Evolutionary conservation across 2,113 vertebrate species (phyloP), one percentile per base, ranked within the genome.

Genomic region (Neolamprologus ventralis): DNA sequence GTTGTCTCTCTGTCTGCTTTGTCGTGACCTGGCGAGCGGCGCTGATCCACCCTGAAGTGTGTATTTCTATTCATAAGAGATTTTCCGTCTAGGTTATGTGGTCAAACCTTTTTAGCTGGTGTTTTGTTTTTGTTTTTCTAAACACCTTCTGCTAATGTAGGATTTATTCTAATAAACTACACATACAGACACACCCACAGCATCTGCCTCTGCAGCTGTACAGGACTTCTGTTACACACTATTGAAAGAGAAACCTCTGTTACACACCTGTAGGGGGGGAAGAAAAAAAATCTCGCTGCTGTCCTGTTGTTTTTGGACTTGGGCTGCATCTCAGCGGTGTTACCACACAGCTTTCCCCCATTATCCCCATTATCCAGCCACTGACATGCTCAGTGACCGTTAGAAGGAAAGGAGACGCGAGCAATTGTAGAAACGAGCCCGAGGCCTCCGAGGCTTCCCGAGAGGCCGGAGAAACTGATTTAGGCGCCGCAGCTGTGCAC

Each of bases 401-500:
- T 85, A 49, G 23, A 37, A 81, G 37, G 80, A 85, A 49, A 65
- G 60, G 68, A 90, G 40, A 49, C 9, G 16, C 0, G 23, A 75
- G 82, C 80, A 26, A 5, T 55, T 58, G 68, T 31, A 35, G 60
- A 85, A 81, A 37, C 10, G 35, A 80, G 51, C 83, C 89, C 1
- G 9, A 26, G 85, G 90, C 42, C 19, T 28, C 33, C 60, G 9
- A 26, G 85, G 90, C 42, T 26, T 28, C 33, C 60, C 2, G 21
- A 83, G 87, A 88, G 80, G 87, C 60, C 17, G 1, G n/a, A 73
- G 19, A 81, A 81, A 54, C 35, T 8, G 58, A 90, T 88, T 80
- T 82, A 31, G 60, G 85, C 68, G 23, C 88, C 13, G 16, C 82
- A 83, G 91, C 95, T 95, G 95, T 97, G 97, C 97, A 96, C 97